Evolutionary conservation across 2,888 invertebrate genomes (phyloP).

Genomic region (Epistrophe grossulariae): DNA sequence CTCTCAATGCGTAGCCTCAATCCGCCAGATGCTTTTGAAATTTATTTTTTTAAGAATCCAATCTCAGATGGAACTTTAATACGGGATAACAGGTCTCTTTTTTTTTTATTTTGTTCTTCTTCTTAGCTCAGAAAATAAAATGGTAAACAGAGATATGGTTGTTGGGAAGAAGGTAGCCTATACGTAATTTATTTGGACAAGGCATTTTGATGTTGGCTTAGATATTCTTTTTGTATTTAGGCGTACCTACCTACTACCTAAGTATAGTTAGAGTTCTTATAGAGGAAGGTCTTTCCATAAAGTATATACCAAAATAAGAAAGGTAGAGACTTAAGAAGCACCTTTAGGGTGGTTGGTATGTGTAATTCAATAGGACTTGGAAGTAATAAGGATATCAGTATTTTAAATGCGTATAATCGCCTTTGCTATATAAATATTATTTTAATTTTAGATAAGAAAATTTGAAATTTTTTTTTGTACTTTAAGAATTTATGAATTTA

Average conservation of each 20-base stretch:
- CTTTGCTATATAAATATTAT: conserved; percentile 1
- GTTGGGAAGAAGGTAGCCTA: conserved; percentile 47
- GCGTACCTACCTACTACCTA: too few species aligned
- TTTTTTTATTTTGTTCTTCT: not conserved
- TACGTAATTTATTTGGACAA: conserved; percentile 69
- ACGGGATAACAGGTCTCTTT: conserved; percentile 48
- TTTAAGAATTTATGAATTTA: not conserved
- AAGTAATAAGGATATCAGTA: conserved; percentile 60
- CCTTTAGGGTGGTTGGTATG: conserved; percentile 35
- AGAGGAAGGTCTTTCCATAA: conserved; percentile 30
- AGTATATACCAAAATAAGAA: conserved; percentile 6
- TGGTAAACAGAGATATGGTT: conserved; percentile 61
- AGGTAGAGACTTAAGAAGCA: conserved; percentile 30
- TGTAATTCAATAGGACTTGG: conserved; percentile 51
- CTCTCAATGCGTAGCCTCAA: conserved; percentile 74
- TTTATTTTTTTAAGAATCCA: conserved; percentile 70
- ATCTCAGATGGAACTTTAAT: conserved; percentile 63
- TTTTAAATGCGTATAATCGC: conserved; percentile 32
- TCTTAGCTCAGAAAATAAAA: conserved; percentile 49
- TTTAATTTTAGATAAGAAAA: conserved; percentile 37
- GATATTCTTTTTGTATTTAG: conserved; percentile 60
- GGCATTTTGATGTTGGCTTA: conserved; percentile 63
- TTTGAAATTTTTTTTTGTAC: not conserved
- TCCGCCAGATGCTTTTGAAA: conserved; percentile 73
- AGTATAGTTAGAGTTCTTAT: conserved; percentile 10